A percentile compares a stretch with the other conserved stretches of the same genome.
Conservation (phyloP, 2,888 invertebrate genomes). For the Adineta ricciae region DNA sequence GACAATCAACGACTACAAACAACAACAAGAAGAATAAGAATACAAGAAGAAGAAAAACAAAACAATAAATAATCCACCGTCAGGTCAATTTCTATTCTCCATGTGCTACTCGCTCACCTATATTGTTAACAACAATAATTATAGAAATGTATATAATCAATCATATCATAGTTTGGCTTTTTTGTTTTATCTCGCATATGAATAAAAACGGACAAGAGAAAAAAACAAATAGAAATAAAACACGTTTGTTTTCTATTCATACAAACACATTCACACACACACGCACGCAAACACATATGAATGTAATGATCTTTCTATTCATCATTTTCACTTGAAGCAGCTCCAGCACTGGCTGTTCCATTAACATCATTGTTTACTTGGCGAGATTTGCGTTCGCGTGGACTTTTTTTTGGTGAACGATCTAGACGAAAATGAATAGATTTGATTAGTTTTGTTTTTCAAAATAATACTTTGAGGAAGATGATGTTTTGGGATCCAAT, state of each 20-base stretch:
- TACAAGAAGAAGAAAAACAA: neutral
- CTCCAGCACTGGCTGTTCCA: neutral
- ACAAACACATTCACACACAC: neutral
- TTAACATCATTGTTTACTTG: neutral
- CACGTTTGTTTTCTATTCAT: neutral
- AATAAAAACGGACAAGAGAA: neutral
- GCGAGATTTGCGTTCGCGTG: slow-evolving; percentile 23
- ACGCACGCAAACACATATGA: neutral
- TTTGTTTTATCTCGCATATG: neutral
- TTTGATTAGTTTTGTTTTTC: neutral
- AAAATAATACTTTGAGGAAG: slow-evolving; percentile 11
- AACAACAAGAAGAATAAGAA: neutral
- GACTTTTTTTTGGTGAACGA: slow-evolving; percentile 25
- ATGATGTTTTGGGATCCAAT: slow-evolving; percentile 83
- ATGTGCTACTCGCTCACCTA: neutral
- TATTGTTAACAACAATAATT: neutral
- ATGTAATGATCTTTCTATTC: neutral
- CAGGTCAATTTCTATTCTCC: neutral
- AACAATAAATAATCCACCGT: neutral
- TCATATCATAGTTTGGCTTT: neutral
- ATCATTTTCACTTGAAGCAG: neutral
- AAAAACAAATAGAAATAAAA: slow-evolving; percentile 3
- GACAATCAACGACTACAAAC: neutral
- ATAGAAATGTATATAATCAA: neutral
- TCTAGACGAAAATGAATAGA: neutral